Conservation (phyloP, 2,797 vertebrate genomes). For the Anomalospiza imberbis region DNA sequence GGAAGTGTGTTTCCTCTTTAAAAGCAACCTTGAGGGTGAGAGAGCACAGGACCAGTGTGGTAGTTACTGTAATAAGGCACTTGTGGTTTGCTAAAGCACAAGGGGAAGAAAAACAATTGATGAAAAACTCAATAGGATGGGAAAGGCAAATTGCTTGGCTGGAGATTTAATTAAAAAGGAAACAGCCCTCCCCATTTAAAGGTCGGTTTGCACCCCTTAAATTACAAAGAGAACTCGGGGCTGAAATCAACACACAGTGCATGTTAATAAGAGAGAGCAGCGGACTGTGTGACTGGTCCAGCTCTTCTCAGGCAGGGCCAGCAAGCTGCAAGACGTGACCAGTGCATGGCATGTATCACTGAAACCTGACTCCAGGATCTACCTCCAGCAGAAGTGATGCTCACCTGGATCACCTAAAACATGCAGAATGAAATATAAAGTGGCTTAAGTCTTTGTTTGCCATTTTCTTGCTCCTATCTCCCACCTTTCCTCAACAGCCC, state of each 20-base stretch:
- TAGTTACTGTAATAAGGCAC: slow-evolving; percentile 63
- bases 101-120: slow-evolving; percentile 64
- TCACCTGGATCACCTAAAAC: background rate
- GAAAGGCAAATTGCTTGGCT: slow-evolving; percentile 73
- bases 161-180: slow-evolving; percentile 75
- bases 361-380: background rate
- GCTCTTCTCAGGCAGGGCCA: background rate
- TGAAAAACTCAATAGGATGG: slow-evolving; percentile 68
- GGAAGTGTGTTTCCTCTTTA: slow-evolving; percentile 31
- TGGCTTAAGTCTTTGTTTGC: background rate
- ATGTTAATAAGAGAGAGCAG: slow-evolving; percentile 46
- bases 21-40: slow-evolving; percentile 51
- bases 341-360: background rate
- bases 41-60: background rate
- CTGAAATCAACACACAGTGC: background rate
- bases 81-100: slow-evolving; percentile 54
- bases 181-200: slow-evolving; percentile 60
- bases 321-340: background rate
- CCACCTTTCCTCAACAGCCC: background rate
- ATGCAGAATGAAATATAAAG: background rate
- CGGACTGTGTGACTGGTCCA: background rate
- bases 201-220: slow-evolving; percentile 59
- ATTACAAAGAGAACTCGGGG: slow-evolving; percentile 44
- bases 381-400: background rate
- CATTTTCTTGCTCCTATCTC: background rate